phyloP scores from a whole-genome alignment of 2,888 invertebrate genomes.

The Pantelozetes paolii region DNA sequence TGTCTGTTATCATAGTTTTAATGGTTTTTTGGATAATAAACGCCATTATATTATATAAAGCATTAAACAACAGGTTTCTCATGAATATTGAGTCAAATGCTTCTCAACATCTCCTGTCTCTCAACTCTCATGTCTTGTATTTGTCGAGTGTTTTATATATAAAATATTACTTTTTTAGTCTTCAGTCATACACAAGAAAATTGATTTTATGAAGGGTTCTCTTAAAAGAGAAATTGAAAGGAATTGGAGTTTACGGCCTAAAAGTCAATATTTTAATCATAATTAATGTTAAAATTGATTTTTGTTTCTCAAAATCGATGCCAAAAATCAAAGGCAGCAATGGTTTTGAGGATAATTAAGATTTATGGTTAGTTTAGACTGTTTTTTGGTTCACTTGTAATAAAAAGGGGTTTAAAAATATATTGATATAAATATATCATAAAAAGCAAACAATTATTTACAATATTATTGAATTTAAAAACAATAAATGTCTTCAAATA shows the following conservation, averaged over 20 bases:
- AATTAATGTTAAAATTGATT: constrained; percentile 28
- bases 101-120: not conserved
- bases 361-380: not conserved
- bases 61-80: constrained; percentile 35
- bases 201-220: constrained; percentile 6
- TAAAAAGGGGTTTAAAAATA: not conserved
- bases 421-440: not conserved
- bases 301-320: not conserved
- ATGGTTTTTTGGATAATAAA: constrained; percentile 14
- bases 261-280: constrained; percentile 8
- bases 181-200: constrained; percentile 35
- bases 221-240: not conserved
- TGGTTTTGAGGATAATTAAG: not conserved
- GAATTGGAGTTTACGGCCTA: not conserved
- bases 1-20: constrained; percentile 3
- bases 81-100: constrained; percentile 21
- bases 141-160: constrained; percentile 24
- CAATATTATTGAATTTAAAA: too few relatives aligned
- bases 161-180: constrained; percentile 10
- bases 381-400: not conserved
- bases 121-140: constrained; percentile 23
- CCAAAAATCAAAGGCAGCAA: not conserved
- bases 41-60: constrained; percentile 18
- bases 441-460: not conserved
- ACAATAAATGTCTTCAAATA: too few relatives aligned